These are phyloP conservation scores for Pheosia tremula DNA, from an alignment of 2,888 invertebrate species.

Conservation along the genomic window DNA sequence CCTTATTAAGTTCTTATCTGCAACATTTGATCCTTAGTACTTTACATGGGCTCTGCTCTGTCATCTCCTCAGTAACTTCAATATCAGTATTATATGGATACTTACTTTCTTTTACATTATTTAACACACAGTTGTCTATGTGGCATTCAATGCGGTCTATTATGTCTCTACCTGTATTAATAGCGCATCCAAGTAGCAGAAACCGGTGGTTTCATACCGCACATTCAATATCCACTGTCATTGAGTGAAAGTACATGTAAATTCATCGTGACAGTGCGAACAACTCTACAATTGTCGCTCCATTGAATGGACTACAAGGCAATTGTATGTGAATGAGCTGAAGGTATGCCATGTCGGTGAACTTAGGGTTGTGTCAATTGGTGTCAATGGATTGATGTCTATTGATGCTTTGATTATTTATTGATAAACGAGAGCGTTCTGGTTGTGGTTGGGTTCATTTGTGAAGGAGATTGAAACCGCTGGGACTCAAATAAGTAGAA, in stretches of 20 bases:
- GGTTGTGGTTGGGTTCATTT: not conserved
- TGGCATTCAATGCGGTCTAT: too few species aligned
- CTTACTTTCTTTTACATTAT: too few species aligned
- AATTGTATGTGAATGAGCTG: constrained; percentile 45
- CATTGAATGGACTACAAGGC: constrained; percentile 30
- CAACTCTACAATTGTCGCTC: not conserved
- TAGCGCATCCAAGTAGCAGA: too few species aligned
- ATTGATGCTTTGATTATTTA: constrained; percentile 34
- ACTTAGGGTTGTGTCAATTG: constrained; percentile 50
- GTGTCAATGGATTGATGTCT: constrained; percentile 42
- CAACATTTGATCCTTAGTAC: not conserved
- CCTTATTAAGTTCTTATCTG: not conserved
- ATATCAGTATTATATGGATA: not conserved
- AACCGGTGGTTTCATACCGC: too few species aligned
- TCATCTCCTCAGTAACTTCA: not conserved
- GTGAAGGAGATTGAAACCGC: too few species aligned
- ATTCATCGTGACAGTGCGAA: not conserved
- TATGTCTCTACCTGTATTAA: too few species aligned
- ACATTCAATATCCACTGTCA: not conserved
- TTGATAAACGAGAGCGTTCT: constrained; percentile 29
- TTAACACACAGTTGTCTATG: too few species aligned
- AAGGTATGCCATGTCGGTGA: constrained; percentile 43
- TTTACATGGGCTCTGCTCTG: not conserved
- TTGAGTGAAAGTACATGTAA: not conserved
- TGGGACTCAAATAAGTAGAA: too few species aligned